Evolutionary conservation across 2,888 invertebrate species (phyloP), one percentile per base, ranked within the genome.

Genomic region (Adelphocoris suturalis): DNA sequence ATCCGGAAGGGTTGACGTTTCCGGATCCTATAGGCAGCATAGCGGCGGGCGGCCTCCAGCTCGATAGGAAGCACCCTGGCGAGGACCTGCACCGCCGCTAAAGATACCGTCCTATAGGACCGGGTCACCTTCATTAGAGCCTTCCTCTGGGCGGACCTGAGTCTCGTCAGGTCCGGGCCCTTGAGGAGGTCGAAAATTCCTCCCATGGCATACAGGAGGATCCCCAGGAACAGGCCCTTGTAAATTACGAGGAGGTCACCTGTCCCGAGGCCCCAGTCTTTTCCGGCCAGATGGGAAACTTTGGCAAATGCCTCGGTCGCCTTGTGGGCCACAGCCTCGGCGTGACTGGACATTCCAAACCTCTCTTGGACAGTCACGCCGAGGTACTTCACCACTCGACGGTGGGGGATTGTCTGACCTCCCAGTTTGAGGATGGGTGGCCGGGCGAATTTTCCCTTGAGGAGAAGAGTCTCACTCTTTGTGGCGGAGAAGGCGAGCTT

Each of bases 151-250:
- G 46, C 37, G 0, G 76, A 14, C 16, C 46, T 11, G 12, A 76
- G 13, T 47, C 46, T 46, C n/a, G 19, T 19, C 19, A 14, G n/a
- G 47, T 23, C 23, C 7, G 27, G 5, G 46, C 14, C 19, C 5
- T n/a, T 11, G 19, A 48, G 81, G 47, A 48, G 46, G 47, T 16
- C 47, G n/a, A 16, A 81, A 7, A 16, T 14, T 0, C n/a, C 48
- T 12, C 47, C 81, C 5, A 48, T n/a, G 47, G 81, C 81, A n/a
- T 81, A 81, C n/a, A 81, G 81, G 81, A 81, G 46, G 19, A 48
- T 81, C 81, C 47, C 19, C 81, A 46, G 47, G n/a, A 81, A 37
- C 47, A 81, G 47, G 46, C 81, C 81, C 48, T 23, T 81, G 48
- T 81, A 81, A 19, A 81, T 81, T 19, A n/a, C n/a, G n/a, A n/a